These are phyloP conservation scores for Lepisosteus oculatus DNA, from an alignment of 2,113 vertebrate species.

Conservation along the genomic window DNA sequence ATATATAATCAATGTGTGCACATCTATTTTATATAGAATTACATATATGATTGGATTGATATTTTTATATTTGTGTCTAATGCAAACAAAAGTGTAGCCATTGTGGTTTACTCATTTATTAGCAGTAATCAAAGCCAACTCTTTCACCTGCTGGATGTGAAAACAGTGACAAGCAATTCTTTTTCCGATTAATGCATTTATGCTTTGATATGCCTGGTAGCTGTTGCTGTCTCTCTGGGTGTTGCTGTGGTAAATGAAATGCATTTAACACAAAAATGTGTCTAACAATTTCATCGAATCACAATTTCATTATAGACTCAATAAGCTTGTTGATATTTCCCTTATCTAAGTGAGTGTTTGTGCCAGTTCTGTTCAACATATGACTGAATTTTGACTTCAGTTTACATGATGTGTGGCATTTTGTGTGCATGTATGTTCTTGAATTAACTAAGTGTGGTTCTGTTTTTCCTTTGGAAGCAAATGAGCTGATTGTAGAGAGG, in stretches of 20 bases:
- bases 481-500: conserved; percentile 5
- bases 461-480: not conserved
- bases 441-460: not conserved
- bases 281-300: too few species aligned
- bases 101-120: too few species aligned
- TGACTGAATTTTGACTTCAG: not conserved
- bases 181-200: not conserved
- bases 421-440: not conserved
- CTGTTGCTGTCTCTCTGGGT: not conserved
- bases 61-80: too few species aligned
- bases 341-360: not conserved
- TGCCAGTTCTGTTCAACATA: not conserved
- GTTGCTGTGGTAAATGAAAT: too few species aligned
- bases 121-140: conserved; percentile 29
- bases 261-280: too few species aligned
- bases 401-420: not conserved
- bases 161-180: not conserved
- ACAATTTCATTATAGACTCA: too few species aligned
- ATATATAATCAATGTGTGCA: too few species aligned
- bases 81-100: too few species aligned
- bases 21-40: too few species aligned
- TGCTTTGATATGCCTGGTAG: not conserved
- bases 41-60: too few species aligned
- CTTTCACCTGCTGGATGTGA: not conserved
- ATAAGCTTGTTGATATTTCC: too few species aligned